Conservation (phyloP, 2,888 invertebrate genomes). For the Acanthoscelides obtectus region DNA sequence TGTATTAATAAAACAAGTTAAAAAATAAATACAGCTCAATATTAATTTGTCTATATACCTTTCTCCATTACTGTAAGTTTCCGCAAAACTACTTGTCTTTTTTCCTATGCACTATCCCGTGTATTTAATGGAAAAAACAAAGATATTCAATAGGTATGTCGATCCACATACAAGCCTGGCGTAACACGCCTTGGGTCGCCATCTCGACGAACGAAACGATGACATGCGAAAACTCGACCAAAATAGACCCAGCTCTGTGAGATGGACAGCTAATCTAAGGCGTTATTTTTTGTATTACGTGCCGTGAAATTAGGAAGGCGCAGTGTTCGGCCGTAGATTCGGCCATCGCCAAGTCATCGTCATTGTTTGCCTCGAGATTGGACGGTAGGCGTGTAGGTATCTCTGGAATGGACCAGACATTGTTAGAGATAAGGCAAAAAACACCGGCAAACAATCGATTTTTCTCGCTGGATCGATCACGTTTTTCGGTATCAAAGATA, state of each 20-base stretch:
- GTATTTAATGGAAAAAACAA: no score
- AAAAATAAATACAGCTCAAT: no score
- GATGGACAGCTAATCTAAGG: constrained; percentile 3
- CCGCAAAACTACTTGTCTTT: no score
- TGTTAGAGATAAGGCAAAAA: constrained; percentile 1
- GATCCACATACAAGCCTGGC: not conserved
- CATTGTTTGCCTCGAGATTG: constrained; percentile 4
- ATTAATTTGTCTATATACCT: no score
- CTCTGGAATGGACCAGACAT: not conserved
- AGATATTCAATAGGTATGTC: no score
- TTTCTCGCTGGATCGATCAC: not conserved
- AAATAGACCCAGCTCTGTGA: not conserved
- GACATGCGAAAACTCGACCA: not conserved
- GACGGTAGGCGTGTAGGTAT: constrained; percentile 2
- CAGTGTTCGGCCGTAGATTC: constrained; percentile 1
- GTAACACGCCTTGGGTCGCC: not conserved
- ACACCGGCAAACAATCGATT: not conserved
- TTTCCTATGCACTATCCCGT: no score
- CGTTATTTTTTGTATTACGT: constrained; percentile 3
- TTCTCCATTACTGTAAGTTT: no score
- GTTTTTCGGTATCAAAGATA: not conserved
- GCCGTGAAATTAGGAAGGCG: constrained; percentile 4
- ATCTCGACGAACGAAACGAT: not conserved
- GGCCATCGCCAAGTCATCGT: constrained; percentile 1
- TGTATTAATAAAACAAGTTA: no score